Evolutionary conservation across 2,113 vertebrate genomes (phyloP), one percentile per base, ranked within the genome.

Genomic region (Galbula dea): DNA sequence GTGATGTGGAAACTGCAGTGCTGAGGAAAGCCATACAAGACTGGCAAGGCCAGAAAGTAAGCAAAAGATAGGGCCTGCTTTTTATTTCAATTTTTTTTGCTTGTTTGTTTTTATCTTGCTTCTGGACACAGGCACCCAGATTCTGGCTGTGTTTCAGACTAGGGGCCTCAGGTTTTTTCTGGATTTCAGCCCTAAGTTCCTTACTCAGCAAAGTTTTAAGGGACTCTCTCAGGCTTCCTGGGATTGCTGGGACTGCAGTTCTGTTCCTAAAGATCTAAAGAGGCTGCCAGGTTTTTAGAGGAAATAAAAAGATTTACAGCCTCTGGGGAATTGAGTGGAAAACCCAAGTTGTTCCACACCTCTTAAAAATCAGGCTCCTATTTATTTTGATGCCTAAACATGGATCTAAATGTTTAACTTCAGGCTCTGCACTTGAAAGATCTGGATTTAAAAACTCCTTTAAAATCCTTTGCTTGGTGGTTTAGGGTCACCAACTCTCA

Each of bases 371-470:
- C 46, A 88, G 63, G 41, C 29, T 24, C 41, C 22, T 83, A 32
- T 83, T 91, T 85, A 89, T 89, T 88, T 74, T 74, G 73, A 84
- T 94, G 61, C 43, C 57, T 90, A 65, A 92, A 78, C 12, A 78
- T 4, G 11, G 65, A 92, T 75, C 80, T 78, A 67, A 80, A 51
- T 83, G 27, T 59, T 91, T 81, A 88, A 89, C 46, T 83, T 77
- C 61, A 88, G 54, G 26, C 34, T 58, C 34, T 41, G 36, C 4
- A 2, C 41, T 80, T 91, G 49, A 79, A 89, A 95, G 30, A 29
- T 79, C 51, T 58, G 72, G 34, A 45, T 89, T 88, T 49, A 54
- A 68, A 94, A 55, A 6, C 6, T 3, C 9, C 5, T 54, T 94
- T 67, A 36, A 89, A 81, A 91, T n/a, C 36, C 22, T 54, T 15